Base-by-base conservation (phyloP, 1,140 invertebrate genomes). In the Lordiphosa stackelbergi region DNA sequence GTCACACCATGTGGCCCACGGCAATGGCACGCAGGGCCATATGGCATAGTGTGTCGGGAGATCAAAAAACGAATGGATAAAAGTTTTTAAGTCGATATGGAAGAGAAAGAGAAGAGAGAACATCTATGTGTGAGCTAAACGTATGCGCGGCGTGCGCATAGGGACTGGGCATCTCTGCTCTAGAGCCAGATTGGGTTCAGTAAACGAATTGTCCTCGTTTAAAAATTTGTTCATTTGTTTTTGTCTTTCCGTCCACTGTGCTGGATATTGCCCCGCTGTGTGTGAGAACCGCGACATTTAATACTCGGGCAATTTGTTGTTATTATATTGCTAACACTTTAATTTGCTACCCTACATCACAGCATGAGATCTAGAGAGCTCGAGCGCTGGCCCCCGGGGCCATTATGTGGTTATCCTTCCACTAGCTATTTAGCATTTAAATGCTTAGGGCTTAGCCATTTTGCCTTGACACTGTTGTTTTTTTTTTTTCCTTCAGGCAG, bases 251-350 rank as follows among this genome's bases (percentile, higher is more conserved):
- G 3, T 43, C 60, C 51, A 42, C 22, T 12, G 64, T n/a, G 64
- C 24, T 37, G 40, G 38, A 34, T 22, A 38, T 36, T 53, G 60
- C 66, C 65, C 75, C 72, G 75, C 78, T 79, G 75, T 53, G 75
- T 53, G 75, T 53, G 58, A 68, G 58, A 68, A 58, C 68, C 71
- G 59, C 74, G 77, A 74, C 75, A 74, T 70, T 78, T 52, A 62
- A 41, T 62, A 62, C 58, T 61, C 28, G 35, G 66, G 62, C 75
- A 79, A 79, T 79, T 79, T 79, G 75, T 75, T 79, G 75, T 73
- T 79, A 81, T 79, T 79, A 79, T 79, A 81, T 83, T 81, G 71
- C 71, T 79, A 79, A 79, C 75, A 79, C 77, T 79, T 79, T 79
- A 75, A 79, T 79, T 79, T 79, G 55, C 46, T 31, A 34, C 37